Percentiles rank a stretch among this genome's conserved stretches.
Conservation (phyloP, 2,888 invertebrate genomes). For the Agapetus fuscipes region DNA sequence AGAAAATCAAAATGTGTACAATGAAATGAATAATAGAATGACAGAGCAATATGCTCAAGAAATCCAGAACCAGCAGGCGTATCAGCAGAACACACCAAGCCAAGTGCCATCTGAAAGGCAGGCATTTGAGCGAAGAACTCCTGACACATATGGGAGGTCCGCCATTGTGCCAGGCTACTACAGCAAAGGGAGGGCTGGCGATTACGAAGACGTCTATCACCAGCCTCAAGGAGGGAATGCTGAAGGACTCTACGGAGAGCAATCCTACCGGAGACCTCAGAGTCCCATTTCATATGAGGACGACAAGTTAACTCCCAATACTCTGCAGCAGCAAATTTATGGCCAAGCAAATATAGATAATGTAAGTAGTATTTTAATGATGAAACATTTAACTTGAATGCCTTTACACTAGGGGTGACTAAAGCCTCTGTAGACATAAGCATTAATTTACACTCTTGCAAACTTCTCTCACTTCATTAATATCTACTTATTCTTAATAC, state of each 20-base stretch:
- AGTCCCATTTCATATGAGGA: constrained; percentile 45
- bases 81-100: constrained; percentile 21
- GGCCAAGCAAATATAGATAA: constrained; percentile 31
- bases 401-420: too few species aligned
- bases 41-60: constrained; percentile 9
- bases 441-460: too few species aligned
- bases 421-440: too few species aligned
- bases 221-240: constrained; percentile 34
- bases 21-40: constrained; percentile 25
- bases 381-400: too few species aligned
- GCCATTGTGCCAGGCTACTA: constrained; percentile 36
- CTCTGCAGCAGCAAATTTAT: constrained; percentile 30
- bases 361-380: constrained; percentile 30
- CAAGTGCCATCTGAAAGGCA: constrained; percentile 33
- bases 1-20: constrained; percentile 17
- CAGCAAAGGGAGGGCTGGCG: constrained; percentile 41
- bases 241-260: constrained; percentile 28
- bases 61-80: constrained; percentile 2
- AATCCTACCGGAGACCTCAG: constrained; percentile 51
- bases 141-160: constrained; percentile 72
- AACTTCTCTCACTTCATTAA: too few species aligned
- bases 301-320: constrained; percentile 31
- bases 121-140: constrained; percentile 61
- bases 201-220: constrained; percentile 71
- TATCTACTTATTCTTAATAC: too few species aligned